These are phyloP conservation scores for Mesorhabditis spiculigera DNA, from an alignment of 2,888 invertebrate species.

Conservation along the genomic window DNA sequence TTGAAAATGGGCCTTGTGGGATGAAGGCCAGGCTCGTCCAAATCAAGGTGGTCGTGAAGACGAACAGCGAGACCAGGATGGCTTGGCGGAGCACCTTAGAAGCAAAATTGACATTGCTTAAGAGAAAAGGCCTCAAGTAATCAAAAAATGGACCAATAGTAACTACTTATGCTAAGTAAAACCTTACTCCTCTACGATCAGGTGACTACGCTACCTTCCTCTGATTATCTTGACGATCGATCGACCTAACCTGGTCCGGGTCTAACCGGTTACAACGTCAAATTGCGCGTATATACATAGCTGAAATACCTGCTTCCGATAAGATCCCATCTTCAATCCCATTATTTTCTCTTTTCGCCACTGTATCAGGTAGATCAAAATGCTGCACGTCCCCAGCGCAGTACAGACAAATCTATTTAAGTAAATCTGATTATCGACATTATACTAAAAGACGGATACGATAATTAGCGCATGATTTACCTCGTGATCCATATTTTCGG, in stretches of 20 bases:
- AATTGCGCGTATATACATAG: no score
- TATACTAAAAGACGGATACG: no score
- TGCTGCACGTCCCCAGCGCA: neutral
- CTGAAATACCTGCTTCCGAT: neutral
- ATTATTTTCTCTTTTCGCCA: neutral
- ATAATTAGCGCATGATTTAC: neutral
- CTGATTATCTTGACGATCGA: no score
- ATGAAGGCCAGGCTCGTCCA: neutral
- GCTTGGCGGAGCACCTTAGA: neutral
- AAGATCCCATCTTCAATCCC: neutral
- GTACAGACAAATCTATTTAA: neutral
- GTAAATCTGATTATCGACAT: no score
- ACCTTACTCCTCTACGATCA: no score
- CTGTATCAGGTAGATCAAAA: neutral
- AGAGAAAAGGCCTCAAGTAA: neutral
- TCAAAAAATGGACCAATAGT: no score
- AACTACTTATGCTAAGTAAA: no score
- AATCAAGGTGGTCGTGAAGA: constrained; percentile 1
- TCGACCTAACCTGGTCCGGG: no score
- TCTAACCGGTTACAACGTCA: no score
- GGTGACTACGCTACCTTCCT: no score
- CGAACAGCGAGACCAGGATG: neutral
- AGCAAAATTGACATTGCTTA: neutral
- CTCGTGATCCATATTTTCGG: neutral
- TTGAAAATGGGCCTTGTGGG: neutral